Percentiles rank a stretch among this genome's conserved stretches.
These are phyloP conservation scores for Microctonus aethiopoides DNA, from an alignment of 2,888 invertebrate genomes.

Conservation along the genomic window DNA sequence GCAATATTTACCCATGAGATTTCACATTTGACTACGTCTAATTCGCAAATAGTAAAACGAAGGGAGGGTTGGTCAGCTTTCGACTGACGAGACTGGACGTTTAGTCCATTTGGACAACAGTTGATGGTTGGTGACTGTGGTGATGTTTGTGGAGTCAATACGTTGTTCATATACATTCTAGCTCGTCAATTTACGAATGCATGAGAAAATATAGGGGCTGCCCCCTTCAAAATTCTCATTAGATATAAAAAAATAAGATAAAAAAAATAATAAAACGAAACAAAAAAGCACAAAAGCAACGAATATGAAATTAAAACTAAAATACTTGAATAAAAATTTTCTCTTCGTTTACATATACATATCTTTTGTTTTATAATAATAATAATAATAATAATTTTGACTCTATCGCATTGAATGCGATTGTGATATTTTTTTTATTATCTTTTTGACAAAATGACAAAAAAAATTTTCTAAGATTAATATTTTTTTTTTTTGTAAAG, in stretches of 20 bases:
- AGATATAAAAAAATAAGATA: too few species aligned
- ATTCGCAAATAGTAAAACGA: conserved; percentile 56
- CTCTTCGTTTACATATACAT: too few species aligned
- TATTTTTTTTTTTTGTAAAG: too few species aligned
- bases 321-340: too few species aligned
- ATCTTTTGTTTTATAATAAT: too few species aligned
- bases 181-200: background rate
- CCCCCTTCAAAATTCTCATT: background rate
- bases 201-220: background rate
- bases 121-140: conserved; percentile 5
- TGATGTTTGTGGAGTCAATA: conserved; percentile 50
- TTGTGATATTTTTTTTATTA: background rate
- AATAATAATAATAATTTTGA: background rate
- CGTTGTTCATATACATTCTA: conserved; percentile 39
- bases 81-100: conserved; percentile 45
- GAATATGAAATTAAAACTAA: too few species aligned
- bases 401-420: background rate
- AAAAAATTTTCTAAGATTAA: background rate
- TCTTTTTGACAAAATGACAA: background rate
- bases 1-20: conserved; percentile 55
- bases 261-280: too few species aligned
- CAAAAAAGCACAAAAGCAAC: too few species aligned
- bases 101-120: conserved; percentile 49
- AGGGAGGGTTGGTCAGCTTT: too few species aligned
- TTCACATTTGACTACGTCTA: conserved; percentile 62